Conservation (phyloP, 2,113 vertebrate genomes). For the Mustela nigripes region DNA sequence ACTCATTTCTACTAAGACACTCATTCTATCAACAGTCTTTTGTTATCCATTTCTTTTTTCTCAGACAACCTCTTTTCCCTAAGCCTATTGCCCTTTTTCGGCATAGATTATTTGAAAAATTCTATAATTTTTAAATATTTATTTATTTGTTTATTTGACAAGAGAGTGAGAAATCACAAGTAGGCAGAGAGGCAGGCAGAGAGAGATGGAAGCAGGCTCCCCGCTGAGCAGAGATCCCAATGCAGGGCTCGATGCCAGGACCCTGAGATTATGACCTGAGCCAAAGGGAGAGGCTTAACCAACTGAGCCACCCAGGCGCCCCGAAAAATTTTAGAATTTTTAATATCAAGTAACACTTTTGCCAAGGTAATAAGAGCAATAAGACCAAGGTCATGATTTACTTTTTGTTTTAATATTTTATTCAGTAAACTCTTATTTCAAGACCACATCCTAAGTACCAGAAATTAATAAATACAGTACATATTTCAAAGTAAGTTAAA, state of each 20-base stretch:
- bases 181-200: no score
- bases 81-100: not conserved
- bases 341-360: not conserved
- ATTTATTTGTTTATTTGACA: no score
- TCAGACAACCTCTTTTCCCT: not conserved
- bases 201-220: no score
- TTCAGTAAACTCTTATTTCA: not conserved
- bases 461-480: not conserved
- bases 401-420: constrained; percentile 32
- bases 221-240: no score
- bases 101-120: not conserved
- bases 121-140: not conserved
- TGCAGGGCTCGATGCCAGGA: no score
- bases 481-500: not conserved
- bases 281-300: no score
- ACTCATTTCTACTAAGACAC: not conserved
- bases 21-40: not conserved
- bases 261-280: no score
- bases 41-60: not conserved
- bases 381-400: not conserved
- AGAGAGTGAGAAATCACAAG: no score
- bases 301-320: no score
- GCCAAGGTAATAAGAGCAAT: not conserved
- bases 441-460: not conserved
- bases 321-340: not conserved